Base-by-base conservation (phyloP, 1,140 invertebrate genomes). In the Hormaphis cornu region DNA sequence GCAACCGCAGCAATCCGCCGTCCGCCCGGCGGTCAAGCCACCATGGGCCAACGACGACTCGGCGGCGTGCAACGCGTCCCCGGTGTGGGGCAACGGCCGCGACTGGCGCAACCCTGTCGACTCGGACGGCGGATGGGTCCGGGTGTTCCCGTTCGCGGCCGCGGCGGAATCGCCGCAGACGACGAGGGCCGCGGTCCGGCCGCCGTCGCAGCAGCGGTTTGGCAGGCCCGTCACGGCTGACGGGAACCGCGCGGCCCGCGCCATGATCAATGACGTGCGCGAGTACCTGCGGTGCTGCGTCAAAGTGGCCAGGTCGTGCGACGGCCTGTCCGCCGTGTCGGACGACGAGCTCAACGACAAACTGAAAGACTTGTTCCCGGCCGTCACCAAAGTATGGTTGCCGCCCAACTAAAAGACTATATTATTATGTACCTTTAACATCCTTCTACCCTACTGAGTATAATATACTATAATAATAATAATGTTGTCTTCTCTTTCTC, bases 101-200 rank as follows among this genome's bases (percentile, higher is more conserved):
- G 81, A 86, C 70, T 86, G 85, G 85, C 78, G 76, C 18, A 75
- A 76, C 58, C 79, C 83, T 0, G 79, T 78, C n/a, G 74, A 75
- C 10, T 75, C 75, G 24, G 83, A 84, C 74, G 85, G 85, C 5
- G 82, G 83, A 24, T 86, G 85, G 85, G 79, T 84, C 18, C 75
- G 84, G 61, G 78, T 84, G n/a, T 85, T 81, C 76, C 85, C 85
- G 24, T 54, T 53, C 6, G 71, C 80, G 26, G 52, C 71, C 2
- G 20, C 40, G 9, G 48, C 69, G 35, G 44, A 71, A 46, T 33
- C 20, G 4, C 14, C 28, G 26, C 33, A 12, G 6, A 14, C 28
- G 24, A 20, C 30, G 26, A 30, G n/a, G 22, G 2, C 33, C 20
- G 16, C 16, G 40, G 30, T 16, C 44, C 28, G 22, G 33, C 14